Conservation (phyloP, 2,888 invertebrate species). For the Ophion ellenae region DNA sequence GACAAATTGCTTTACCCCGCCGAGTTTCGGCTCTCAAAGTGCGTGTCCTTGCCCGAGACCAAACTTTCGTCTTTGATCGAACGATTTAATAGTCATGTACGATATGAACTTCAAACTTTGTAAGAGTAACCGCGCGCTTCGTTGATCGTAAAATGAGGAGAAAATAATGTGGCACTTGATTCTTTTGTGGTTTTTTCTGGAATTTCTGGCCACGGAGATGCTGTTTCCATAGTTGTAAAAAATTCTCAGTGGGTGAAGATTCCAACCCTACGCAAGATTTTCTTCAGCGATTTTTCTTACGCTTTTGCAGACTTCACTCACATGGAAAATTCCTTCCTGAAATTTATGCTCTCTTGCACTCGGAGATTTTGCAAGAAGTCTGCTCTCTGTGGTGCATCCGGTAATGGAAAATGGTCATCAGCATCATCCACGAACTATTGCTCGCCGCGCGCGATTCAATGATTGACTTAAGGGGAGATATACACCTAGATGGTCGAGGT, state of each 20-base stretch:
- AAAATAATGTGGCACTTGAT: too few relatives aligned
- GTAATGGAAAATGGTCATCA: slow-evolving; percentile 32
- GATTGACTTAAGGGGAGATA: slow-evolving; percentile 4
- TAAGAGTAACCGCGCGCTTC: too few relatives aligned
- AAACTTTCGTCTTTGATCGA: slow-evolving; percentile 27
- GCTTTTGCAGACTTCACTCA: too few relatives aligned
- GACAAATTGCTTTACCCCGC: slow-evolving; percentile 72
- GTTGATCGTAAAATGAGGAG: too few relatives aligned
- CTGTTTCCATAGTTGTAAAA: too few relatives aligned
- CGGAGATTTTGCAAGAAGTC: background rate
- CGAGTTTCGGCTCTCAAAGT: slow-evolving; percentile 56
- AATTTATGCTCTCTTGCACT: background rate
- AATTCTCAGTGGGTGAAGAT: too few relatives aligned
- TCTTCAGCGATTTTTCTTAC: too few relatives aligned
- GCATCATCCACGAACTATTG: slow-evolving; percentile 13
- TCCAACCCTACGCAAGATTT: too few relatives aligned
- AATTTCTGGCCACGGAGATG: too few relatives aligned
- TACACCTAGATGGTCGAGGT: too few relatives aligned
- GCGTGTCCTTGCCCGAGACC: slow-evolving; percentile 9
- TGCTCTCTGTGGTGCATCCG: background rate
- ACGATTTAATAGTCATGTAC: slow-evolving; percentile 22
- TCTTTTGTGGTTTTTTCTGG: too few relatives aligned
- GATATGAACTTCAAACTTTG: slow-evolving; percentile 2
- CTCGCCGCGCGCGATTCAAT: slow-evolving; percentile 21
- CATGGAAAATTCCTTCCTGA: too few relatives aligned